Evolutionary conservation across 2,888 invertebrate genomes (phyloP), one percentile per base, ranked within the genome.

Genomic region (Diaphora mendica): DNA sequence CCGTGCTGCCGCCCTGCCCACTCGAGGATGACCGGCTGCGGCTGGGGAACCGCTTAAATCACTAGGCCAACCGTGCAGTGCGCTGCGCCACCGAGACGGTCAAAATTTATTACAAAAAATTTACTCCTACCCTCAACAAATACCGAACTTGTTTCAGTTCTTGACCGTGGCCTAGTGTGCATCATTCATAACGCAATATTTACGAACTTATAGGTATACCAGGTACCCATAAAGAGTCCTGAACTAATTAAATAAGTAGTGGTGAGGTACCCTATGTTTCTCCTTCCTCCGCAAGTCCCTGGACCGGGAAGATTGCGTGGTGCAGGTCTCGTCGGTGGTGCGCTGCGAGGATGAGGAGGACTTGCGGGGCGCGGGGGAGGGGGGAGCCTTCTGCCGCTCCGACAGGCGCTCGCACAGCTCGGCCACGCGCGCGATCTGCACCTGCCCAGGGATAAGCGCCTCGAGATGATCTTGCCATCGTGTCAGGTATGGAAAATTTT

Each of bases 331-430:
- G 26, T 91, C 91, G 73, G 89, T 90, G 70, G 86, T 82, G 70
- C 87, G 87, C 1, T 81, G 70, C 67, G 85, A 39, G 33, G 67
- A 44, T 3, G 70, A 9, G 48, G 42, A 42, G 3, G 70, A 62
- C 62, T 70, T 70, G 59, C 23, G 70, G 89, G 75, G 70, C 89
- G 75, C 88, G 13, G 66, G 23, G 20, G 15, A 1, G 11, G 20
- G 33, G 69, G 26, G 70, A 0, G 76, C 75, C 3, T 71, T 71
- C 30, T 77, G 74, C 5, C 84, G 85, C 79, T 88, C 89, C 1
- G 89, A 87, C 35, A 94, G 87, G 11, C 87, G 87, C 85, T 92
- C 92, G 85, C 94, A 94, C 44, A 94, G 85, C 78, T 89, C 87
- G 2, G 93, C 89, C 8, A 94, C 92, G 65, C 91, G 91, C 2